Conservation (phyloP, 2,888 invertebrate genomes). For the Meteorus colon region DNA sequence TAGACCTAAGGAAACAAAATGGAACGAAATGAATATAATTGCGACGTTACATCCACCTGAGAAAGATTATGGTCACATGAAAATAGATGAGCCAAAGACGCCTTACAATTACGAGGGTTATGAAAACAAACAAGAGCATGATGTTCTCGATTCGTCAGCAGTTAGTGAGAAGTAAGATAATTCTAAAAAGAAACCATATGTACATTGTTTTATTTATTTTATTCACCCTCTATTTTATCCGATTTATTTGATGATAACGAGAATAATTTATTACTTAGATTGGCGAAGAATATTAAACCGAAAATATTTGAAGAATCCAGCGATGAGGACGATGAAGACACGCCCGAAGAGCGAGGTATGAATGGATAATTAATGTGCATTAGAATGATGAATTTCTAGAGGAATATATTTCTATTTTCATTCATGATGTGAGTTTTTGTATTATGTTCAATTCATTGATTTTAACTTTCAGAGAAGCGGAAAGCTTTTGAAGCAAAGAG, state of each 20-base stretch:
- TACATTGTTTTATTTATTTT: neutral
- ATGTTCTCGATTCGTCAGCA: constrained; percentile 79
- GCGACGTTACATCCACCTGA: constrained; percentile 98
- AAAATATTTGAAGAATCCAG: constrained; percentile 73
- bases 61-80: constrained; percentile 99
- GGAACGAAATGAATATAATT: constrained; percentile 99
- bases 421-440: neutral
- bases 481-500: constrained; percentile 93
- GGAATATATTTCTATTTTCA: neutral
- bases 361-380: neutral
- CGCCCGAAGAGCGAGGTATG: constrained; percentile 74
- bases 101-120: constrained; percentile 81
- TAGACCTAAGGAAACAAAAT: constrained; percentile 81
- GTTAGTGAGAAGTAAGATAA: constrained; percentile 83
- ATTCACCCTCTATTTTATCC: too few relatives aligned
- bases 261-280: constrained; percentile 54
- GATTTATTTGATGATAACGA: too few relatives aligned
- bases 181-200: constrained; percentile 6
- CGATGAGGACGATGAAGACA: constrained; percentile 72
- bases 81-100: constrained; percentile 98
- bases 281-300: constrained; percentile 73
- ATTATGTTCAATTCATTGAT: neutral
- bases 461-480: constrained; percentile 76
- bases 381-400: neutral
- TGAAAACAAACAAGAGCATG: constrained; percentile 79